Evolutionary conservation across 2,797 vertebrate genomes (phyloP).

Genomic region (Gallinago solitaria): DNA sequence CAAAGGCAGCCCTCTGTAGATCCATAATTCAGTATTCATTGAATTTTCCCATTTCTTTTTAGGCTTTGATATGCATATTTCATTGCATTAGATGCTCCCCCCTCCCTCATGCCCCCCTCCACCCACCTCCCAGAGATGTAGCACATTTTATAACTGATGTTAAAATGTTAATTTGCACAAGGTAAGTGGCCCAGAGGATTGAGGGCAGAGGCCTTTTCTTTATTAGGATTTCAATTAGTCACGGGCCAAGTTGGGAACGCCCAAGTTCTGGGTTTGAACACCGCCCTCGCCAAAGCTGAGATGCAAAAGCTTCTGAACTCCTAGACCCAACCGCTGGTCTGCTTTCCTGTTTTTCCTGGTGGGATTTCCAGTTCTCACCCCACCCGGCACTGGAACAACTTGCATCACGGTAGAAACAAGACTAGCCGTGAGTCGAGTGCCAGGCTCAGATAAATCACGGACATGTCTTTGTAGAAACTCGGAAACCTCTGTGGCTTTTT

Average conservation of each 20-base stretch:
- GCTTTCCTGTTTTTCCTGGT: constrained; percentile 41
- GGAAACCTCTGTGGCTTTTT: constrained; percentile 24
- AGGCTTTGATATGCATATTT: constrained; percentile 79
- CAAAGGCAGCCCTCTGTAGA: constrained; percentile 69
- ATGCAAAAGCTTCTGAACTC: not conserved
- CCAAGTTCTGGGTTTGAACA: constrained; percentile 42
- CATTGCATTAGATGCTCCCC: constrained; percentile 59
- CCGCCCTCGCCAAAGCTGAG: not conserved
- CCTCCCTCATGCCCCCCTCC: constrained; percentile 25
- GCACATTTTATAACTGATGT: constrained; percentile 74
- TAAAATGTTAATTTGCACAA: constrained; percentile 77
- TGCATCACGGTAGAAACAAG: not conserved
- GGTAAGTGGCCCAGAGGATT: constrained; percentile 67
- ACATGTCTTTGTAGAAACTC: constrained; percentile 9
- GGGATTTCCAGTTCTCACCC: constrained; percentile 41
- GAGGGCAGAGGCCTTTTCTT: constrained; percentile 71
- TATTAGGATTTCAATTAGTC: constrained; percentile 77
- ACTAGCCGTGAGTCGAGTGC: not conserved
- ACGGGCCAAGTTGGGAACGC: constrained; percentile 62
- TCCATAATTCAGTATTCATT: constrained; percentile 76
- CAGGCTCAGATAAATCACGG: constrained; percentile 30
- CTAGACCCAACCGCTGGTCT: not conserved
- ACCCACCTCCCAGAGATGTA: constrained; percentile 64
- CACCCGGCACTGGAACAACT: not conserved
- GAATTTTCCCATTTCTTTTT: constrained; percentile 66